These are phyloP conservation scores for Tetranychus cinnabarinus DNA, from an alignment of 1,140 invertebrate species.

Conservation along the genomic window DNA sequence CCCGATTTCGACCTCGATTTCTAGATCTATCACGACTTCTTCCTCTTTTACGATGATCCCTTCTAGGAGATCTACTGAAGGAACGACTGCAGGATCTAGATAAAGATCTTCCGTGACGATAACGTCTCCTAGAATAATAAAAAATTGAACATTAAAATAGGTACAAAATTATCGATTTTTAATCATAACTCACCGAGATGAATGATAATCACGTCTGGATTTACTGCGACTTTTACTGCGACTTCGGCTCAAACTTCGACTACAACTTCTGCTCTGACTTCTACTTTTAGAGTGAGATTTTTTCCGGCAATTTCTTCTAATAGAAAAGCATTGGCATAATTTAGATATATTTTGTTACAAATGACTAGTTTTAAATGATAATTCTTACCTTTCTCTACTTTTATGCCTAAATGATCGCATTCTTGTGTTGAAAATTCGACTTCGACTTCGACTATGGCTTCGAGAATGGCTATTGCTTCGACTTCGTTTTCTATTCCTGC, in stretches of 20 bases:
- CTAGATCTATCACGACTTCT: background rate
- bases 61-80: too few species aligned
- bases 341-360: background rate
- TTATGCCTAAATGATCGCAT: background rate
- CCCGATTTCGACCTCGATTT: slow-evolving; percentile 4
- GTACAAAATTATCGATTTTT: too few species aligned
- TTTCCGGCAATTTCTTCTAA: background rate
- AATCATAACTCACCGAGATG: too few species aligned
- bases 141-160: too few species aligned
- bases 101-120: too few species aligned
- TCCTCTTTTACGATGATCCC: background rate
- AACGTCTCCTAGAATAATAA: too few species aligned
- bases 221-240: background rate
- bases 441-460: background rate
- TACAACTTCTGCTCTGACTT: slow-evolving; percentile 1
- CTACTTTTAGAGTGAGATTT: background rate
- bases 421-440: background rate
- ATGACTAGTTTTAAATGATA: background rate
- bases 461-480: background rate
- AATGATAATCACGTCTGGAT: background rate
- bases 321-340: too few species aligned
- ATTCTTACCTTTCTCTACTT: background rate
- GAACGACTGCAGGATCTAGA: too few species aligned
- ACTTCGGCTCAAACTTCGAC: slow-evolving; percentile 1
- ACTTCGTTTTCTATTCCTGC: background rate